These are phyloP conservation scores for Choreutis nemorana DNA, from an alignment of 2,888 invertebrate genomes.

Conservation along the genomic window DNA sequence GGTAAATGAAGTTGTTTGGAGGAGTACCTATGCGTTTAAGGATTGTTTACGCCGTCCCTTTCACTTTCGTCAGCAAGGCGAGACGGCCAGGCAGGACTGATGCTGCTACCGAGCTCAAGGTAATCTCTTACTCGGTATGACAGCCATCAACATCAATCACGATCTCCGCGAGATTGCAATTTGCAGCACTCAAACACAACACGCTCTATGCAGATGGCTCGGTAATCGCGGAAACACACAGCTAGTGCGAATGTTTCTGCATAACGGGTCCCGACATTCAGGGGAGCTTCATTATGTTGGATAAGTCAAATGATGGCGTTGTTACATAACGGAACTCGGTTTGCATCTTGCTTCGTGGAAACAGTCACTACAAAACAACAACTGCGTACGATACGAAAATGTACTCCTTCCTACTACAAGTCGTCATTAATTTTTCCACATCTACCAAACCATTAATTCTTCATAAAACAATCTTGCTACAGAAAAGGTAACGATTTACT, in stretches of 20 bases:
- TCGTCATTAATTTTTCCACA: too few species aligned
- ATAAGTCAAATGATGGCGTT: too few species aligned
- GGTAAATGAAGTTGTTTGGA: background rate
- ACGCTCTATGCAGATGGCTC: slow-evolving; percentile 31
- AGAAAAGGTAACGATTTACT: too few species aligned
- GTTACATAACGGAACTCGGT: too few species aligned
- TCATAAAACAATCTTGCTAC: too few species aligned
- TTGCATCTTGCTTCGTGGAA: too few species aligned
- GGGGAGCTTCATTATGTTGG: too few species aligned
- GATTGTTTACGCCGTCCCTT: slow-evolving; percentile 18
- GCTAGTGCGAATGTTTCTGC: slow-evolving; percentile 43
- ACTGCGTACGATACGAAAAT: too few species aligned
- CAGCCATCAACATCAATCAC: slow-evolving; percentile 27
- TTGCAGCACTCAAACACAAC: slow-evolving; percentile 37
- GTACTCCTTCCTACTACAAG: too few species aligned
- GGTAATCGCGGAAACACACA: slow-evolving; percentile 31
- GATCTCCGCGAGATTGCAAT: slow-evolving; percentile 28
- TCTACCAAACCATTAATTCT: too few species aligned
- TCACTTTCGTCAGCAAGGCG: slow-evolving; percentile 29
- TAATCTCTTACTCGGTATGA: slow-evolving; percentile 21
- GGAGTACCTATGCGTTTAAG: background rate
- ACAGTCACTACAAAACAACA: too few species aligned
- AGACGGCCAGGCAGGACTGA: slow-evolving; percentile 23
- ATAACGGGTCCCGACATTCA: slow-evolving; percentile 38
- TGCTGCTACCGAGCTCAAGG: slow-evolving; percentile 24